Conservation (phyloP, 2,113 vertebrate species). For the Callopanchax toddi region DNA sequence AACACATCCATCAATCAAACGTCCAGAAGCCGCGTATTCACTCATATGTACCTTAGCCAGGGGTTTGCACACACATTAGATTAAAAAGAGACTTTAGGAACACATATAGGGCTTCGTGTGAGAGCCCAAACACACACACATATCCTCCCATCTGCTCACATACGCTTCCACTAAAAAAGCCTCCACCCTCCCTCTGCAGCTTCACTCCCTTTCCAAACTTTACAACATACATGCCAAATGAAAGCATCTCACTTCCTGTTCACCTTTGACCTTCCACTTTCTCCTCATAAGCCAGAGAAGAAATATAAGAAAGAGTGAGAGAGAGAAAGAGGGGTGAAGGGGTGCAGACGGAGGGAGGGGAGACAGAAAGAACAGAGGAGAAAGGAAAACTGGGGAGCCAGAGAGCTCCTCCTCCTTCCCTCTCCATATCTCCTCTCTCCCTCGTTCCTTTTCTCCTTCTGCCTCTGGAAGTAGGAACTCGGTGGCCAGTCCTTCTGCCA, state of each 20-base stretch:
- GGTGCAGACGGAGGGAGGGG: conserved; percentile 60
- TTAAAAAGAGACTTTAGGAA: conserved; percentile 11
- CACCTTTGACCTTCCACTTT: conserved; percentile 88
- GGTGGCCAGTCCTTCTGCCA: conserved; percentile 90
- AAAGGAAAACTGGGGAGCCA: conserved; percentile 61
- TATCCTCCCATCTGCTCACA: conserved; percentile 50
- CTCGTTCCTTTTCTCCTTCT: conserved; percentile 74
- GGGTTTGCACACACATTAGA: conserved; percentile 7
- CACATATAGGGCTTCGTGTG: conserved; percentile 13
- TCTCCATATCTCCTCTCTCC: conserved; percentile 75
- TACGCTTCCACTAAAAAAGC: conserved; percentile 53
- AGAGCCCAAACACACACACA: conserved; percentile 8
- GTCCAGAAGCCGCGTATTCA: conserved; percentile 53
- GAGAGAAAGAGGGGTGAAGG: conserved; percentile 21
- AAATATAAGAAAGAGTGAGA: conserved; percentile 38
- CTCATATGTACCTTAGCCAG: conserved; percentile 32
- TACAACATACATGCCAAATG: conserved; percentile 69
- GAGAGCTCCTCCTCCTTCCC: conserved; percentile 82
- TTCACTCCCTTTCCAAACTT: conserved; percentile 58
- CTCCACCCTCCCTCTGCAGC: conserved; percentile 37
- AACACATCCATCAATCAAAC: conserved; percentile 64
- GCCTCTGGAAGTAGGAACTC: conserved; percentile 74
- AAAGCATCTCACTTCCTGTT: conserved; percentile 87
- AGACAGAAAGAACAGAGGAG: conserved; percentile 50
- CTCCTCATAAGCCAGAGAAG: conserved; percentile 71